These are phyloP conservation scores for Hemibagrus guttatus DNA, from an alignment of 2,797 vertebrate genomes.

Conservation along the genomic window DNA sequence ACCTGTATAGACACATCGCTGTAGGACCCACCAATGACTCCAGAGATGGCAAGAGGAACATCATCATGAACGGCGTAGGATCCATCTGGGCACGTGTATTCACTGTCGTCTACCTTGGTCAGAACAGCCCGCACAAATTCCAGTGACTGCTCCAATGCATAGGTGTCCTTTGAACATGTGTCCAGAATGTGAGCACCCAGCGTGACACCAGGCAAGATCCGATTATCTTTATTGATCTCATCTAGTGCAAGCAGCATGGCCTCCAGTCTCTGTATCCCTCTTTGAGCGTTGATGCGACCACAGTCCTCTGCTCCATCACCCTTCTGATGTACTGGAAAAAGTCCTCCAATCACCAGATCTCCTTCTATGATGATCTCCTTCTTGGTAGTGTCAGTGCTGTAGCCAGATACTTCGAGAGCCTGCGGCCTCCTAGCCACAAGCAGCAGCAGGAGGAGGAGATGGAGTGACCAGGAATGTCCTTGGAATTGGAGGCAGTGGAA, in stretches of 20 bases:
- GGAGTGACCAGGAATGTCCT: constrained; percentile 63
- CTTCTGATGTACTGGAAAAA: constrained; percentile 96
- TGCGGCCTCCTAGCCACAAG: constrained; percentile 69
- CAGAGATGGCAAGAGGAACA: constrained; percentile 89
- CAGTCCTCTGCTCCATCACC: constrained; percentile 88
- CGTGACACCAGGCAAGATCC: constrained; percentile 87
- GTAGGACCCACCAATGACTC: constrained; percentile 97
- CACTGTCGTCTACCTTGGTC: constrained; percentile 89
- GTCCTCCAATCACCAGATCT: constrained; percentile 92
- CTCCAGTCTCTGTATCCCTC: constrained; percentile 95
- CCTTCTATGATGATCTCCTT: constrained; percentile 90
- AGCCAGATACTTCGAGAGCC: constrained; percentile 70
- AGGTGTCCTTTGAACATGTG: constrained; percentile 98
- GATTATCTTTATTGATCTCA: constrained; percentile 88
- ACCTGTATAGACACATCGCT: constrained; percentile 99
- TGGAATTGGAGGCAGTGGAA: constrained; percentile 62
- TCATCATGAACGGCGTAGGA: constrained; percentile 92
- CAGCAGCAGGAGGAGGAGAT: constrained; percentile 67
- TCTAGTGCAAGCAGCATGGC: constrained; percentile 97
- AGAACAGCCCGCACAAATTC: constrained; percentile 95
- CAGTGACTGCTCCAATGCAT: constrained; percentile 94
- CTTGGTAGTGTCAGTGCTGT: constrained; percentile 78
- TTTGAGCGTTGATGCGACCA: constrained; percentile 90
- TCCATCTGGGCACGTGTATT: constrained; percentile 94
- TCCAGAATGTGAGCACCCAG: constrained; percentile 95